Evolutionary conservation across 2,113 vertebrate genomes (phyloP), one percentile per base, ranked within the genome.

Genomic region (Phainopepla nitens): DNA sequence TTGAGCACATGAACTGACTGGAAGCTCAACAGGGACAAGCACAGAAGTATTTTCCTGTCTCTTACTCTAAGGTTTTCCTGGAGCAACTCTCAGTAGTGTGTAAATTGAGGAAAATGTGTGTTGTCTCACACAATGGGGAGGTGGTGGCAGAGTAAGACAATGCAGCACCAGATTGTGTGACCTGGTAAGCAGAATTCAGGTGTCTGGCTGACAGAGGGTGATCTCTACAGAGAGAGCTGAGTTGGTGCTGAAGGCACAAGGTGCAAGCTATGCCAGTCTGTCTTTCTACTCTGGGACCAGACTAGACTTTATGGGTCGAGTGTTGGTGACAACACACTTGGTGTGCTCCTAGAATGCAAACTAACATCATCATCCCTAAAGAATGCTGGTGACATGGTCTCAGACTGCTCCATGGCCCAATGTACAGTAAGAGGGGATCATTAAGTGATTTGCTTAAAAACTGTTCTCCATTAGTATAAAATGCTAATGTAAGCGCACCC

Each of bases 121-220:
- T 76, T 51, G 22, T 11, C 31, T 84, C 79, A 47, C 10, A 6
- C 33, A 41, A 29, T 39, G 25, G 20, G 31, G 33, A 83, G 28
- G 31, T 54, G 33, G 21, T 39, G 49, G 51, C 35, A 85, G 44
- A 50, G 39, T 24, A 57, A 49, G 49, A 18, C 42, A 33, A 0
- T 16, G 11, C 41, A 60, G 44, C 44, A 53, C 29, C 29, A 27
- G 8, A 2, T 6, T 58, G 0, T 6, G 3, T 47, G 12, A 58
- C 89, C 29, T 2, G 6, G 18, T 42, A 14, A 62, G 33, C 44
- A 76, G 35, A 35, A 51, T 18, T 65, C 6, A 27, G 5, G 31
- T 36, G n/a, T 6, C 22, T 85, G 79, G 29, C 71, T 68, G 29
- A 23, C 4, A 31, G 18, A 79, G 33, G 28, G 47, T 33, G 29